Conservation (phyloP, 64 coral and sea anemone species). For the Montipora capricornis region DNA sequence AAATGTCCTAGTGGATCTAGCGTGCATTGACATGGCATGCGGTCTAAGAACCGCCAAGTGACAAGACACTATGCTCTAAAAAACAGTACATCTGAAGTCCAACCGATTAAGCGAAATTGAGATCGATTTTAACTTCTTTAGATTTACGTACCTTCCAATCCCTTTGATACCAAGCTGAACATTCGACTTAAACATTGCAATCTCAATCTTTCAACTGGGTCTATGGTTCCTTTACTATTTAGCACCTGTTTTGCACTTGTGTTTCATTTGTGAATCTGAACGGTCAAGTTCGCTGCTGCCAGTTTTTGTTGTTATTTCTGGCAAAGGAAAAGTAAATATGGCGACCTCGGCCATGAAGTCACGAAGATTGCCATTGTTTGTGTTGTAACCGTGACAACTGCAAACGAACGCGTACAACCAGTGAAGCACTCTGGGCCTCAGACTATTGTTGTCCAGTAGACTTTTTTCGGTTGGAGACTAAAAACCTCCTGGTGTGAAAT, state of each 20-base stretch:
- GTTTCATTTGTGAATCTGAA: conserved; percentile 86
- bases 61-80: no score
- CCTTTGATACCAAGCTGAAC: conserved; percentile 99
- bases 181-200: conserved; percentile 87
- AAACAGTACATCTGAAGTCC: no score
- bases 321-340: conserved; percentile 22
- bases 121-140: background rate
- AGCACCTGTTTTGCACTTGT: conserved; percentile 84
- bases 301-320: conserved; percentile 87
- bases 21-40: no score
- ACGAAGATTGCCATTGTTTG: conserved; percentile 77
- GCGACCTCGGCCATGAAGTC: conserved; percentile 28
- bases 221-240: conserved; percentile 51
- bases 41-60: no score
- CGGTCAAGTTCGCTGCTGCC: conserved; percentile 89
- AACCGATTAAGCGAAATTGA: no score
- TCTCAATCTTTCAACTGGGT: conserved; percentile 89
- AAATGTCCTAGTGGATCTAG: no score
- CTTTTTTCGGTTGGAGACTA: no score
- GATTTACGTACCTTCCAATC: conserved; percentile 78
- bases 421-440: no score
- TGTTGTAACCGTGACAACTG: conserved; percentile 73
- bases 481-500: no score
- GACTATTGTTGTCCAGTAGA: no score
- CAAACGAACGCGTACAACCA: no score